Evolutionary conservation across 2,113 vertebrate genomes (phyloP).

Genomic region (Fulica atra): DNA sequence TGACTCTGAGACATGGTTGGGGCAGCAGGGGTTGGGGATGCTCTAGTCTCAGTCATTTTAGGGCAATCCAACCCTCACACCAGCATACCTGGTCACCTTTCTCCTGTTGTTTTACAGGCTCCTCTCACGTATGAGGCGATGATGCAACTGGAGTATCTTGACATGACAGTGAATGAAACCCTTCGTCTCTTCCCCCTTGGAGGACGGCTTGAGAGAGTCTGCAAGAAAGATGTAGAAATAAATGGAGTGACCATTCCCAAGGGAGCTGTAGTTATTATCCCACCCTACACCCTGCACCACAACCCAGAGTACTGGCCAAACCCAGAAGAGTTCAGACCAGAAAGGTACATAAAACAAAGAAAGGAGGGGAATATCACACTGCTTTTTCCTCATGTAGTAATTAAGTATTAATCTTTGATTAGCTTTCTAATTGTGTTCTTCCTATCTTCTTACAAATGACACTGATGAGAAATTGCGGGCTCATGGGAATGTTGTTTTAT

Average conservation of each 20-base stretch:
- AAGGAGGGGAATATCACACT: not conserved
- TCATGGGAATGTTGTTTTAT: not conserved
- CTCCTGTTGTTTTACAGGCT: not conserved
- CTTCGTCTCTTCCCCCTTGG: conserved; percentile 77
- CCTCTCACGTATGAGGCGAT: conserved; percentile 72
- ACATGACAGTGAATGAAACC: conserved; percentile 78
- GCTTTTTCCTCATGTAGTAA: not conserved
- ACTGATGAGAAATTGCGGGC: not conserved
- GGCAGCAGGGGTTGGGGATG: too few species aligned
- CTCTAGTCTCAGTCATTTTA: not conserved
- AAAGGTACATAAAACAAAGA: conserved; percentile 75
- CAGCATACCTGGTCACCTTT: not conserved
- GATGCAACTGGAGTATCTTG: conserved; percentile 84
- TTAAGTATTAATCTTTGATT: conserved; percentile 44
- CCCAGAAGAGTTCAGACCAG: conserved; percentile 84
- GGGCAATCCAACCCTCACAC: not conserved
- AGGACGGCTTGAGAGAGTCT: conserved; percentile 76
- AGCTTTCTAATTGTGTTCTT: conserved; percentile 30
- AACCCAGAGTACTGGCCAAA: conserved; percentile 78
- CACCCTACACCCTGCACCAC: conserved; percentile 64
- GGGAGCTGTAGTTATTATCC: conserved; percentile 66
- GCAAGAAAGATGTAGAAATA: conserved; percentile 80
- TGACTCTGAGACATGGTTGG: rapidly evolving
- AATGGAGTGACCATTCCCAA: conserved; percentile 84
- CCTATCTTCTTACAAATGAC: conserved; percentile 14